Evolutionary conservation across 2,888 invertebrate species (phyloP).

Genomic region (Athrips mouffetella): DNA sequence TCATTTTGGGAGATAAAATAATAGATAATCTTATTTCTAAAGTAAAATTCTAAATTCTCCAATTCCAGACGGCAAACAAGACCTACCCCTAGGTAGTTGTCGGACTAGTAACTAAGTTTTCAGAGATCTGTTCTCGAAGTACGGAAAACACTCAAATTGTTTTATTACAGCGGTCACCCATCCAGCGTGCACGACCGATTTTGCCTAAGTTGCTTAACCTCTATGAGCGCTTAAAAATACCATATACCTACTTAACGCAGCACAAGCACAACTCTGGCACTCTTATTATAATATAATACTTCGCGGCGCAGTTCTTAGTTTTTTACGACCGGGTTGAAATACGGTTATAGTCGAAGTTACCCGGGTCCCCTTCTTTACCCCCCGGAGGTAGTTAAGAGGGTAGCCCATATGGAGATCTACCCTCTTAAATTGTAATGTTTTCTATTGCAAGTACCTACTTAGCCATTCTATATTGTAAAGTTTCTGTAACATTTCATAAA

Average conservation of each 20-base stretch:
- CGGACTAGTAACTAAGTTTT: no score
- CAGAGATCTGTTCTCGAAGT: no score
- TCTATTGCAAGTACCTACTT: background rate
- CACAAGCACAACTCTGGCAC: background rate
- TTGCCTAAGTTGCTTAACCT: no score
- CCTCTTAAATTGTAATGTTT: constrained; percentile 45
- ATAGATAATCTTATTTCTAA: no score
- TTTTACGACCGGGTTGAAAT: constrained; percentile 64
- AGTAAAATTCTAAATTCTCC: no score
- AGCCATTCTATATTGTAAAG: background rate
- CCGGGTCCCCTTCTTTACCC: constrained; percentile 28
- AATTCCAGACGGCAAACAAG: no score
- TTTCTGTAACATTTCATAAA: no score
- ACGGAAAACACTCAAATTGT: no score
- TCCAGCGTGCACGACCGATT: no score
- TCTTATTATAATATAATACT: constrained; percentile 56
- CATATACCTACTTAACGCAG: background rate
- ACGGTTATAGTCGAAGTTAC: constrained; percentile 59
- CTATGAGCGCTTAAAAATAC: background rate
- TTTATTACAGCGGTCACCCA: no score
- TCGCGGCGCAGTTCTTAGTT: constrained; percentile 58
- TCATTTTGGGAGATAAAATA: background rate
- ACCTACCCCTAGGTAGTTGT: no score
- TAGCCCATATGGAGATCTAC: constrained; percentile 56
- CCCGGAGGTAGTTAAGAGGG: constrained; percentile 26